A percentile compares a stretch with the other conserved stretches of the same genome.
These are phyloP conservation scores for Eupithecia abbreviata DNA, from an alignment of 2,888 invertebrate genomes.

Conservation along the genomic window DNA sequence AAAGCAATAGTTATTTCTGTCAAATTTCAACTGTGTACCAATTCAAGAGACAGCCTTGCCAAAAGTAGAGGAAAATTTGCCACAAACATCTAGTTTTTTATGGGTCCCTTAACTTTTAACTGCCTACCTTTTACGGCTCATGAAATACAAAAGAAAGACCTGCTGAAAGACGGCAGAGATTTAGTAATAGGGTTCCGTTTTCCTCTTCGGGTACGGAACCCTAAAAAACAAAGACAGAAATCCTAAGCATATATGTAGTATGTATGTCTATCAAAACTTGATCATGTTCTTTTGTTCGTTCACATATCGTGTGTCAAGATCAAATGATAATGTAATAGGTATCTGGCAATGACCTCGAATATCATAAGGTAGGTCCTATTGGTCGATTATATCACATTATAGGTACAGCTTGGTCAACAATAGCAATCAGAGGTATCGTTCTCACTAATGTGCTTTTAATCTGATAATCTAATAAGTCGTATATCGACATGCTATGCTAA, in stretches of 20 bases:
- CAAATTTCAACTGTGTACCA: too few species aligned
- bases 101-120: too few species aligned
- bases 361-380: slow-evolving; percentile 39
- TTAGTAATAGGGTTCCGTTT: too few species aligned
- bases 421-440: slow-evolving; percentile 40
- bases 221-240: neutral
- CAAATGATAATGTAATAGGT: slow-evolving; percentile 34
- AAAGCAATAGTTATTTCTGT: too few species aligned
- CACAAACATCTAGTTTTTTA: too few species aligned
- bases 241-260: slow-evolving; percentile 2
- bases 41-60: too few species aligned
- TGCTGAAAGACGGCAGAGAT: too few species aligned
- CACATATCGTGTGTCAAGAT: slow-evolving; percentile 31
- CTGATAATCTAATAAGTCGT: slow-evolving; percentile 44
- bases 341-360: slow-evolving; percentile 56
- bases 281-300: slow-evolving; percentile 29
- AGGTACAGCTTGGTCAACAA: slow-evolving; percentile 47
- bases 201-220: too few species aligned
- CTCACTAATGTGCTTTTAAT: slow-evolving; percentile 49
- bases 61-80: too few species aligned
- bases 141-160: too few species aligned
- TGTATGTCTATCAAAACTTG: slow-evolving; percentile 1
- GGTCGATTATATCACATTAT: slow-evolving; percentile 49
- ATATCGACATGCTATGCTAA: neutral
- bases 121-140: too few species aligned